These are phyloP conservation scores for Eupristina koningsbergeri DNA, from an alignment of 1,140 invertebrate species.

Conservation along the genomic window DNA sequence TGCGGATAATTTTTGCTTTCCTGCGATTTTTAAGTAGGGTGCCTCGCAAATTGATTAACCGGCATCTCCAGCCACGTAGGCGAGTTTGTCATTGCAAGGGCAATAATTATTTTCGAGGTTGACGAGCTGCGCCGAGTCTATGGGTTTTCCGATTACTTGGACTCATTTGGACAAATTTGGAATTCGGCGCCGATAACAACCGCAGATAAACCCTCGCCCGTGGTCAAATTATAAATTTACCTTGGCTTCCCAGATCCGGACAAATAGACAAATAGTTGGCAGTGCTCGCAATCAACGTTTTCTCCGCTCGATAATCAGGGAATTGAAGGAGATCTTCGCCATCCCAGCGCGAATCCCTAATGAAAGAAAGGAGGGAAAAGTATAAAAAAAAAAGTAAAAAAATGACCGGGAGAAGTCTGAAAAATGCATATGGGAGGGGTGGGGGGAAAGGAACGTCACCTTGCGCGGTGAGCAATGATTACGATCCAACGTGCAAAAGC, in stretches of 20 bases:
- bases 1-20: conserved; percentile 6
- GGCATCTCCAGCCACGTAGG: neutral
- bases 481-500: conserved; percentile 43
- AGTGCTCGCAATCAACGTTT: neutral
- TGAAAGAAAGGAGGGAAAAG: neutral
- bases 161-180: too few species aligned
- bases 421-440: conserved; percentile 12
- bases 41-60: neutral
- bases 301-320: neutral
- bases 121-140: neutral
- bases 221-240: too few species aligned
- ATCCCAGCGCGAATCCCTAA: neutral
- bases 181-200: too few species aligned
- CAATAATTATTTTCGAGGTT: neutral
- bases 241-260: too few species aligned
- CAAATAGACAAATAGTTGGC: neutral
- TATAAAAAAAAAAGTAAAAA: too few species aligned
- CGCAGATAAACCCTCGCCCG: too few species aligned
- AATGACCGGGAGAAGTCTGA: neutral
- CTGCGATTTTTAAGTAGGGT: neutral
- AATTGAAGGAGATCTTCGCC: neutral
- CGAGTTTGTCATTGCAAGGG: neutral
- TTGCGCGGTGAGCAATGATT: conserved; percentile 35
- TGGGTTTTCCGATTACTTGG: too few species aligned
- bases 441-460: conserved; percentile 24